phyloP scores from a whole-genome alignment of 2,797 vertebrate genomes.

The Myripristis jacobus region DNA sequence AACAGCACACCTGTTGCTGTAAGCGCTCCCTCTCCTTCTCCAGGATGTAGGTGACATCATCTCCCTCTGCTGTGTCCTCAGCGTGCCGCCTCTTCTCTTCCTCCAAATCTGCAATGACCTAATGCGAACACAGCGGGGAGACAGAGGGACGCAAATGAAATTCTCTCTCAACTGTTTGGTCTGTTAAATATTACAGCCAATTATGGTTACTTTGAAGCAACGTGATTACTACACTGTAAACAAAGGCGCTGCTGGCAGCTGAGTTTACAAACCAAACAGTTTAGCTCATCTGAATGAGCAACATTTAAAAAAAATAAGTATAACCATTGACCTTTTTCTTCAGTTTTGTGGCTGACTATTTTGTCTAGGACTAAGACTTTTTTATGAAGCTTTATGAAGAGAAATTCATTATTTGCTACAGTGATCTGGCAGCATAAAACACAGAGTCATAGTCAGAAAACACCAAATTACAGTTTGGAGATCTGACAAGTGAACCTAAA shows the following conservation, averaged over 20 bases:
- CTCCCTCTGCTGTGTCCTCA: constrained; percentile 95
- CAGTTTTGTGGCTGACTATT: too few relatives aligned
- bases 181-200: background rate
- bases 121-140: constrained; percentile 62
- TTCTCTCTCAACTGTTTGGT: background rate
- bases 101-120: constrained; percentile 98
- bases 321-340: too few relatives aligned
- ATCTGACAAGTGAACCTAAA: too few relatives aligned
- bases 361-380: too few relatives aligned
- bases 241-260: constrained; percentile 2
- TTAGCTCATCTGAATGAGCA: background rate
- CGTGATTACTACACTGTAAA: constrained; percentile 2
- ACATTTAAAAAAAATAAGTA: background rate
- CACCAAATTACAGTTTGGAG: too few relatives aligned
- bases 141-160: constrained; percentile 46
- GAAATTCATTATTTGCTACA: too few relatives aligned
- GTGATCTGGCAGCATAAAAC: too few relatives aligned
- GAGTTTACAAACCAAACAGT: constrained; percentile 1
- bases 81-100: constrained; percentile 94
- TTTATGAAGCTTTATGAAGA: too few relatives aligned
- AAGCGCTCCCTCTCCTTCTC: constrained; percentile 96
- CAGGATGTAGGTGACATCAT: constrained; percentile 98
- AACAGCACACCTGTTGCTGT: constrained; percentile 89
- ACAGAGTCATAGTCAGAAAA: too few relatives aligned
- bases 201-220: constrained; percentile 11